Percentiles rank a stretch among this genome's conserved stretches.
Conservation (phyloP, 2,113 vertebrate genomes). For the Mustelus asterias region DNA sequence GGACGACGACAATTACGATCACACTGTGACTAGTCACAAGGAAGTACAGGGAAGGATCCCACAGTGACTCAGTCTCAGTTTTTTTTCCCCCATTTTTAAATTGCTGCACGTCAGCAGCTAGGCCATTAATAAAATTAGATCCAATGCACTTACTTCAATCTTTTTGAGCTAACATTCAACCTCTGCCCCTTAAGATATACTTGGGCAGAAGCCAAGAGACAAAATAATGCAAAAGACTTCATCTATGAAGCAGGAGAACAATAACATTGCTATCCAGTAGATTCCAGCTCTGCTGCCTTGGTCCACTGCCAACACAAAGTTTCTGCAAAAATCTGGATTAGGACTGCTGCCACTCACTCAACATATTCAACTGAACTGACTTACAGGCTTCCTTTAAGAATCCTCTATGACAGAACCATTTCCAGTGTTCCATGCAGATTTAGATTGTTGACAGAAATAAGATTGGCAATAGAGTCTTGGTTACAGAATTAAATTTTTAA, state of each 20-base stretch:
- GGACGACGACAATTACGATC: background rate
- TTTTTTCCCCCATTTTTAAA: background rate
- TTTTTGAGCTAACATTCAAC: constrained; percentile 45
- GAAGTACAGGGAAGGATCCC: background rate
- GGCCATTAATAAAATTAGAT: background rate
- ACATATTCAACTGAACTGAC: background rate
- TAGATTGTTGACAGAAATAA: background rate
- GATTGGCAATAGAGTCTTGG: background rate
- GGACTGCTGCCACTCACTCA: background rate
- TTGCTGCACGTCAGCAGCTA: constrained; percentile 27
- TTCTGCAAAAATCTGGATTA: background rate
- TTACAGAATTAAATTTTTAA: background rate
- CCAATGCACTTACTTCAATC: constrained; percentile 41
- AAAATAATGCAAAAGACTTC: constrained; percentile 45
- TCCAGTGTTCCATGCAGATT: background rate
- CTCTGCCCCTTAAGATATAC: constrained; percentile 47
- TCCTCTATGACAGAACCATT: background rate
- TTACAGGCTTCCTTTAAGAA: background rate
- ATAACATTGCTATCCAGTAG: constrained; percentile 52
- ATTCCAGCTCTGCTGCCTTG: background rate
- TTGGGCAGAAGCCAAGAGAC: constrained; percentile 44
- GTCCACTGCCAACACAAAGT: constrained; percentile 16
- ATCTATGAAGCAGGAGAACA: constrained; percentile 49
- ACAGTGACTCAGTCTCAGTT: background rate
- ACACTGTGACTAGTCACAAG: background rate